Conservation (phyloP, 2,888 invertebrate genomes). For the Diachrysia chrysitis region DNA sequence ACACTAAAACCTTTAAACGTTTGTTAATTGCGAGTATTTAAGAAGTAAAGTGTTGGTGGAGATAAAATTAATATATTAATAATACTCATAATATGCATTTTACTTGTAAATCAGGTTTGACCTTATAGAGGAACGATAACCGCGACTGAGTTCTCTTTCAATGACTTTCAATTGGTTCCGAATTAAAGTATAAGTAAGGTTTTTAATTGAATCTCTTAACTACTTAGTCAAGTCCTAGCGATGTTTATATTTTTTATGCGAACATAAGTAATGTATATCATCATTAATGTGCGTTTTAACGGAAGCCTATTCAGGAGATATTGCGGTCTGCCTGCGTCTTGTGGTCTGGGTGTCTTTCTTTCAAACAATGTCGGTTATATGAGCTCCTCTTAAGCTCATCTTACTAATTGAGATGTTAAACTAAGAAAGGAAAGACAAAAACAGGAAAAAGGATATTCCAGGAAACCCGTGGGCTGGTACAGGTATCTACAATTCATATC, state of each 20-base stretch:
- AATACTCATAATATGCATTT: conserved; percentile 22
- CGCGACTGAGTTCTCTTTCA: background rate
- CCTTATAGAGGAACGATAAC: background rate
- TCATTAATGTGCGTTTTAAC: conserved; percentile 34
- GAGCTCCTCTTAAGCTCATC: conserved; percentile 43
- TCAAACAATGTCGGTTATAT: conserved; percentile 39
- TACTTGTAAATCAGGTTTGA: conserved; percentile 1
- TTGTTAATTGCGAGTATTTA: conserved; percentile 33
- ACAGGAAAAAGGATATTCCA: conserved; percentile 33
- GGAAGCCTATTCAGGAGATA: conserved; percentile 51
- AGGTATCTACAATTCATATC: conserved; percentile 25
- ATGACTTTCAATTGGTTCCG: background rate
- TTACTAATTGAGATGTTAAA: conserved; percentile 56
- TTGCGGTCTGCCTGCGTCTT: conserved; percentile 49
- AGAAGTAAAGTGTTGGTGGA: conserved; percentile 38
- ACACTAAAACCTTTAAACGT: conserved; percentile 35
- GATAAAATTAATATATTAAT: conserved; percentile 25
- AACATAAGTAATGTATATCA: conserved; percentile 13
- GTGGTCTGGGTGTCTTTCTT: conserved; percentile 42
- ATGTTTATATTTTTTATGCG: background rate
- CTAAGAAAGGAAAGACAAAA: conserved; percentile 22
- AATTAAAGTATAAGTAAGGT: background rate
- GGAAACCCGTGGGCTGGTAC: conserved; percentile 28
- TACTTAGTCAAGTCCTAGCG: background rate
- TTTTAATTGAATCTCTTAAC: background rate